Percentiles rank a stretch among this genome's conserved stretches.
These are phyloP conservation scores for Tetraodon nigroviridis DNA, from an alignment of 2,113 vertebrate genomes.

Conservation along the genomic window DNA sequence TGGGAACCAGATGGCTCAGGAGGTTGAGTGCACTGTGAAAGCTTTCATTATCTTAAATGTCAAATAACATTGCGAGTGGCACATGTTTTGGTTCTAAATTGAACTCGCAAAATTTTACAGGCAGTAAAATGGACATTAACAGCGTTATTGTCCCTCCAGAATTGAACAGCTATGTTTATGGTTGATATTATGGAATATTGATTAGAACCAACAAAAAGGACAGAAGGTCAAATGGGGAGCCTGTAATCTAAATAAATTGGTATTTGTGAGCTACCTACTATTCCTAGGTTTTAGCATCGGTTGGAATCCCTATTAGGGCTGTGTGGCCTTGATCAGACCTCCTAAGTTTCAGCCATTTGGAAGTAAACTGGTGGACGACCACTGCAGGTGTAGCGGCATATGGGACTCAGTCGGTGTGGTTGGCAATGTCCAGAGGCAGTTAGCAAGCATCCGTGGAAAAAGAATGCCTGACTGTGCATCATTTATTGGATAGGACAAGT, in stretches of 20 bases:
- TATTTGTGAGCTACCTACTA: background rate
- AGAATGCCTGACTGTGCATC: conserved; percentile 28
- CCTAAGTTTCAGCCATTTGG: conserved; percentile 31
- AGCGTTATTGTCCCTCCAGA: too few relatives aligned
- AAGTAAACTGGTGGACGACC: conserved; percentile 21
- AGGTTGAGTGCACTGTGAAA: conserved; percentile 27
- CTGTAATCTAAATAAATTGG: too few relatives aligned
- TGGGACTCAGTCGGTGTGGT: conserved; percentile 38
- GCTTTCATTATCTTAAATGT: conserved; percentile 52
- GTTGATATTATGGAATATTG: too few relatives aligned
- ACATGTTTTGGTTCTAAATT: conserved; percentile 3
- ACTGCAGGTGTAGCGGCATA: conserved; percentile 51
- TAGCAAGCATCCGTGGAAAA: conserved; percentile 26
- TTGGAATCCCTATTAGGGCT: conserved; percentile 19
- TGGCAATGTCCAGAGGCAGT: conserved; percentile 39
- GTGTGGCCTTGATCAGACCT: conserved; percentile 44
- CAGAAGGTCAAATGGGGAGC: too few relatives aligned
- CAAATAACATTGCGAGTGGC: conserved; percentile 26
- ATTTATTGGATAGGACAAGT: conserved; percentile 33
- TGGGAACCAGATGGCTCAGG: conserved; percentile 43
- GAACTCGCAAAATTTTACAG: background rate
- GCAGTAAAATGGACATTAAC: background rate
- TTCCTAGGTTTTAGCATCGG: conserved; percentile 16
- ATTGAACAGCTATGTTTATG: too few relatives aligned
- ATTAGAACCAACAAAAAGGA: too few relatives aligned